Base-by-base conservation (phyloP, 2,888 invertebrate species). In the Pristionchus entomophagus region DNA sequence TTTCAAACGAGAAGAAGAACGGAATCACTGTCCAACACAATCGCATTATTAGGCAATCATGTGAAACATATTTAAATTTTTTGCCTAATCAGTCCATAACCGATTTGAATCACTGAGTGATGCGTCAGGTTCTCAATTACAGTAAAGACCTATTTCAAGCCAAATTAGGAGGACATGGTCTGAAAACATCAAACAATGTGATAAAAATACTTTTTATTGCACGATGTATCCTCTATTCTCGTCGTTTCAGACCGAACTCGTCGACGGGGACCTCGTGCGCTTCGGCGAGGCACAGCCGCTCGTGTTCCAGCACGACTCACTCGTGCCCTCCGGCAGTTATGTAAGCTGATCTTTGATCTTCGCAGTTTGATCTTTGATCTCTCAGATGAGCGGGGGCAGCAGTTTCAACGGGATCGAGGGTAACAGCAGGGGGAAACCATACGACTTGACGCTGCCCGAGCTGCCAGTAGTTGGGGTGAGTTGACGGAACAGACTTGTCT, bases 281-380 rank as follows among this genome's bases (percentile, higher is more conserved):
- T 84, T 84, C 53, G 84, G 84, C 0, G 73, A 73, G 5, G 84
- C 84, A 1, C 84, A 84, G 22, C 84, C 84, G n/a, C 84, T 84
- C 56, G 84, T 84, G 5, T 84, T 84, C 73, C 84, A 84, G 38
- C 32, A 51, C 41, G 84, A 84, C 29, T 49, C 78, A 78, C 78
- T 78, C 78, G 78, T 78, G 69, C 69, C 69, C 38, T n/a, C 38
- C 49, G 17, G 38, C 8, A 78, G 49, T 29, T 51, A 78, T 26
- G 45, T 45, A 26, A 29, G n/a, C 49, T 26, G 78, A 0, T 29
- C 19, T 78, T 78, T 51, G 51, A 29, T 49, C 6, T 62, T 62
- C 26, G 62, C 26, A 29, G 26, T 29, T 26, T 69, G 38, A 38
- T 69, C n/a, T 69, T 38, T 69, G 69, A 69, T 69, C 69, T 38